Evolutionary conservation across 2,888 invertebrate species (phyloP), one percentile per base, ranked within the genome.

Genomic region (Osmoderma eremita): DNA sequence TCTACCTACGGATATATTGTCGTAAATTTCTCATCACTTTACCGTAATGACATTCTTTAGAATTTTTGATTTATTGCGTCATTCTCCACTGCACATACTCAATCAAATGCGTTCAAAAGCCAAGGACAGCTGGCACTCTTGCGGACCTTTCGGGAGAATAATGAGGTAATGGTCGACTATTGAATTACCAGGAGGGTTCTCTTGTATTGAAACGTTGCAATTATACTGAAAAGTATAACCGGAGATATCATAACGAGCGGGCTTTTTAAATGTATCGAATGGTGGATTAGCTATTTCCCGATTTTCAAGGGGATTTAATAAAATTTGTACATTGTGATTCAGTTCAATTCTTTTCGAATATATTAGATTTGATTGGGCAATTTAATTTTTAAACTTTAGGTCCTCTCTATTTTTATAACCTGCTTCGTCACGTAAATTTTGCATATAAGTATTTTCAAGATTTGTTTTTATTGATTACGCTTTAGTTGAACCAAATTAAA

Each of bases 51-150:
- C 45, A 30, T 61, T 42, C 58, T 61, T 61, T 61, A 61, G 17
- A 61, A 30, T 61, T 61, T 61, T 30, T 45, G 58, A 61, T 61
- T 61, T 61, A 61, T 61, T 61, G 20, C 58, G 58, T 61, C 58
- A 61, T 61, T 61, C 58, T 61, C 13, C 45, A 61, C 48, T 61
- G 45, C 58, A 61, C 58, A 61, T 61, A 61, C 56, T 56, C 56
- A 56, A 45, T 61, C 58, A 61, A 61, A 61, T 30, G 30, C 45
- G 45, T 41, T 45, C 45, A 24, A 61, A 61, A 45, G 42, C 58
- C 45, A 61, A 61, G 45, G 58, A 61, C 58, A 61, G 58, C 58
- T 61, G 58, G 58, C 30, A 61, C 58, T 61, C 42, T 45, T 36
- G 30, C 15, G 45, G 30, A 61, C 58, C 58, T 61, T 61, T 61